A percentile compares a stretch with the other conserved stretches of the same genome.
These are phyloP conservation scores for Silurus glanis DNA, from an alignment of 2,113 vertebrate species.

Conservation along the genomic window DNA sequence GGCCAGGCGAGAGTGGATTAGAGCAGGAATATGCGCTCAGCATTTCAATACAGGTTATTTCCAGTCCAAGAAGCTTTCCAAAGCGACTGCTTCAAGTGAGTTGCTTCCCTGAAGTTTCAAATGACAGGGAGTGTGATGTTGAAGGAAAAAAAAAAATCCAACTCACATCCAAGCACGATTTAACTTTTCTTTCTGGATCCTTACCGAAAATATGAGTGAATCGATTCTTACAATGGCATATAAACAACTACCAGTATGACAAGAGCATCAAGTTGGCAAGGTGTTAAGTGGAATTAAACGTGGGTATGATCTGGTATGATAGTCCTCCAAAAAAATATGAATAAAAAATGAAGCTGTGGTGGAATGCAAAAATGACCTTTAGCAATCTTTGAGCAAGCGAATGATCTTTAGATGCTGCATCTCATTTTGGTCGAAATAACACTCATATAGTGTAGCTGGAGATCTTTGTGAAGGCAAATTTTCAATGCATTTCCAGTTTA, in stretches of 20 bases:
- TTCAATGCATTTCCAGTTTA: conserved; percentile 58
- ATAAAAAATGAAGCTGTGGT: conserved; percentile 76
- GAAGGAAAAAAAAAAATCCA: conserved; percentile 45
- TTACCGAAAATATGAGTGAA: conserved; percentile 21
- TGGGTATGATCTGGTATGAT: background rate
- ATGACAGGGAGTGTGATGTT: conserved; percentile 79
- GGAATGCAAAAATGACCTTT: conserved; percentile 89
- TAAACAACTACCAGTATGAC: background rate
- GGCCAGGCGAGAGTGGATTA: conserved; percentile 69
- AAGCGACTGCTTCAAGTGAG: conserved; percentile 84
- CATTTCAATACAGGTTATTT: conserved; percentile 84
- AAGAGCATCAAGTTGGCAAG: conserved; percentile 36
- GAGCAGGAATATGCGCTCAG: conserved; percentile 75
- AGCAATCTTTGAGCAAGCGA: conserved; percentile 88
- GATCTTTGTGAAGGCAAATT: conserved; percentile 85
- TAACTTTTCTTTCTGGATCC: conserved; percentile 45
- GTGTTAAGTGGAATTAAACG: conserved; percentile 15
- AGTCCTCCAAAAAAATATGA: background rate
- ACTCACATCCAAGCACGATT: conserved; percentile 14
- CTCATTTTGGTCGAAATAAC: conserved; percentile 86
- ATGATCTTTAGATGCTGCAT: conserved; percentile 80
- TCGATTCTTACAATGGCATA: background rate
- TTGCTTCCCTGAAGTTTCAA: conserved; percentile 78
- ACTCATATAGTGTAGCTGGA: conserved; percentile 90
- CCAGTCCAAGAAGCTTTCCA: conserved; percentile 85